Evolutionary conservation across 2,797 vertebrate genomes (phyloP), one percentile per base, ranked within the genome.

Genomic region (Coranthus polyacanthus): DNA sequence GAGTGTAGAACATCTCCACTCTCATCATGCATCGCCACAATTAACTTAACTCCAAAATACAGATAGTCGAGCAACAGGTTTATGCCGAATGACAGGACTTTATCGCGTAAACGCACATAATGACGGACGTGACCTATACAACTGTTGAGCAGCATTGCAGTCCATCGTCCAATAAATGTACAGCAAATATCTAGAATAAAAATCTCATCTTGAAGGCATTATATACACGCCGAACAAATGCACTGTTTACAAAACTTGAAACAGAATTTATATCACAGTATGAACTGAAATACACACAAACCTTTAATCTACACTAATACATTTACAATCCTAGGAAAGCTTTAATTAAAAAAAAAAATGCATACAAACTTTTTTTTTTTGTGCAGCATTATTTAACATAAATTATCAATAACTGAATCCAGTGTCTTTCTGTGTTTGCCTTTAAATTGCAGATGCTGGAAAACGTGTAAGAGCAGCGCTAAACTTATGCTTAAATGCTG

Each of bases 31-130:
- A 64, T 68, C 34, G 18, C 46, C 39, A 67, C 37, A 62, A 64
- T 59, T 68, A 76, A 68, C 34, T 62, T 16, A 50, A 41, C 63
- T 65, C 36, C 51, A 58, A 56, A 73, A 81, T 68, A 78, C 26
- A 69, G 32, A 68, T 5, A 45, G 12, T 71, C 18, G 43, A 72
- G 42, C 62, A 72, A 81, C 68, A 84, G 71, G 73, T 37, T 13
- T 53, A 58, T 49, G 16, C 37, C 2, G 18, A 12, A 41, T 67
- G 18, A 64, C 54, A 58, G 22, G 41, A 59, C 42, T 56, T 52
- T 56, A 15, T 56, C 53, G 45, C 55, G 24, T 16, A 42, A 60
- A 52, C 18, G 16, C 43, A 57, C 22, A 38, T 6, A 51, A 21
- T 15, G 10, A n/a, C 24, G 3, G 24, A 26, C n/a, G 24, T 56